phyloP scores from a whole-genome alignment of 2,888 invertebrate genomes.

The Gastrophysa polygoni region DNA sequence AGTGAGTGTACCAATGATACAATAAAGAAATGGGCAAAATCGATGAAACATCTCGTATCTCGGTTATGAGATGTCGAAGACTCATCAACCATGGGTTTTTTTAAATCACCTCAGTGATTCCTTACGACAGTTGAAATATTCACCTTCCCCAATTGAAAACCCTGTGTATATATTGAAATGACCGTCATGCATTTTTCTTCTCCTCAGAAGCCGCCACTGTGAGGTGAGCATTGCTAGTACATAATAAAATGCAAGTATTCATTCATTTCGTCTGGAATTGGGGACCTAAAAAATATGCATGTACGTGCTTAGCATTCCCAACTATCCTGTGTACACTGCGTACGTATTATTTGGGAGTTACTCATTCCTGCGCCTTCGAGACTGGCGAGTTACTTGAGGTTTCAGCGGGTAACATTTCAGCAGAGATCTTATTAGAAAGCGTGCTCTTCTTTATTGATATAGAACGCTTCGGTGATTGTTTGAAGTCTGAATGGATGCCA shows the following conservation, averaged over 20 bases:
- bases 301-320: slow-evolving; percentile 8
- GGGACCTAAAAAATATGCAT: slow-evolving; percentile 9
- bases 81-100: too few relatives aligned
- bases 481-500: slow-evolving; percentile 16
- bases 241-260: background rate
- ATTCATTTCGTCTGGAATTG: background rate
- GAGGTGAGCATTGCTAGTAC: too few relatives aligned
- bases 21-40: too few relatives aligned
- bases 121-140: too few relatives aligned
- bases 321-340: background rate
- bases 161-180: too few relatives aligned
- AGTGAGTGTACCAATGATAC: too few relatives aligned
- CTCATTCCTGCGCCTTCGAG: background rate
- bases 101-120: too few relatives aligned
- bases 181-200: too few relatives aligned
- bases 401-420: slow-evolving; percentile 4
- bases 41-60: too few relatives aligned
- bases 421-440: slow-evolving; percentile 4
- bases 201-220: too few relatives aligned
- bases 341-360: slow-evolving; percentile 8
- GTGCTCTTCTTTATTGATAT: slow-evolving; percentile 7
- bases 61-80: too few relatives aligned
- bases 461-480: slow-evolving; percentile 6
- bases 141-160: too few relatives aligned
- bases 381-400: slow-evolving; percentile 9